These are phyloP conservation scores for Oncorhynchus tshawytscha DNA, from an alignment of 2,113 vertebrate species.

Conservation along the genomic window DNA sequence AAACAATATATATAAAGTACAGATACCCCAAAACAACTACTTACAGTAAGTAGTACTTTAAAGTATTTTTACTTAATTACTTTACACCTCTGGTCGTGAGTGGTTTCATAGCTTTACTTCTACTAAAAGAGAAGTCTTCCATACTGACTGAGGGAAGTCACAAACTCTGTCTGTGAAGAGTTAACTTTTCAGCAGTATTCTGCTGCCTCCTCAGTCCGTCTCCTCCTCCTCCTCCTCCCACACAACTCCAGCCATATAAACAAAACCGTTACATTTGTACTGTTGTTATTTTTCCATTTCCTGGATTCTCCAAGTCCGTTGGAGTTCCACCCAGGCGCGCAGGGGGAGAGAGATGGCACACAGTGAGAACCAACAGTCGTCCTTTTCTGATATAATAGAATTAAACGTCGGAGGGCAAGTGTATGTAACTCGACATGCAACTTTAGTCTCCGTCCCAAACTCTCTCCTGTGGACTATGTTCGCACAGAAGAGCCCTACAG, in stretches of 20 bases:
- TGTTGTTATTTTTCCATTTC: background rate
- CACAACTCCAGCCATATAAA: constrained; percentile 61
- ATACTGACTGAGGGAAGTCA: background rate
- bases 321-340: background rate
- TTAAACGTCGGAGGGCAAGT: constrained; percentile 95
- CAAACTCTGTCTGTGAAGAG: background rate
- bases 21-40: too few species aligned
- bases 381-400: constrained; percentile 90
- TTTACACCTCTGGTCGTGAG: too few species aligned
- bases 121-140: too few species aligned
- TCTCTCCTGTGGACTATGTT: constrained; percentile 91
- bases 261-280: constrained; percentile 41
- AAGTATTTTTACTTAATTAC: too few species aligned
- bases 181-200: background rate
- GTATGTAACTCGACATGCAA: constrained; percentile 90
- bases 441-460: constrained; percentile 84
- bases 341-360: constrained; percentile 63
- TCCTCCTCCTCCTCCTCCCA: constrained; percentile 61
- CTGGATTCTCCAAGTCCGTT: background rate
- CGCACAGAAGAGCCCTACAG: constrained; percentile 76
- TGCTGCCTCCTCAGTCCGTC: background rate
- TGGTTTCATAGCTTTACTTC: too few species aligned
- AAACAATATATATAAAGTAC: too few species aligned
- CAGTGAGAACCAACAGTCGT: constrained; percentile 32
- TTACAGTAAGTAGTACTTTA: too few species aligned